A percentile compares a stretch with the other conserved stretches of the same genome.
Evolutionary conservation across 2,888 invertebrate genomes (phyloP).

Genomic region (Podabrus alpinus): DNA sequence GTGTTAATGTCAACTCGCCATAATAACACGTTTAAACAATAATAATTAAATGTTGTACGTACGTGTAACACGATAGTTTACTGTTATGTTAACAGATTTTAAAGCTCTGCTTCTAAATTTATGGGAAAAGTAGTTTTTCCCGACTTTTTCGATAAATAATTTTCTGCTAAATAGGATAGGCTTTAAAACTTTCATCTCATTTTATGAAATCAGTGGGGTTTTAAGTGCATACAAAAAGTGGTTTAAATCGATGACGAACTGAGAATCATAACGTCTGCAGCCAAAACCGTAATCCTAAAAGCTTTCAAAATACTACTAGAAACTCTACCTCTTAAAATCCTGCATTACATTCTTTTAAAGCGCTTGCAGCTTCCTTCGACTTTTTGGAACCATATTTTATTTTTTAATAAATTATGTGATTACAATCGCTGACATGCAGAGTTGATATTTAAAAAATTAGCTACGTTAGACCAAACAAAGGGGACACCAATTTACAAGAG

Average conservation of each 20-base stretch:
- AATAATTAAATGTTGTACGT: not conserved
- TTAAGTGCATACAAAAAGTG: slow-evolving; percentile 32
- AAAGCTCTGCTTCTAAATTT: not conserved
- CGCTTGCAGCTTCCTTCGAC: not conserved
- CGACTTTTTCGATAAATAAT: not conserved
- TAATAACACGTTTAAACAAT: not conserved
- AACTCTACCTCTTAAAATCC: slow-evolving; percentile 36
- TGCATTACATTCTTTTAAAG: not conserved
- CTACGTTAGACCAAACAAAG: slow-evolving; percentile 18
- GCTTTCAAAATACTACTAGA: slow-evolving; percentile 39
- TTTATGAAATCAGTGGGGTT: slow-evolving; percentile 1
- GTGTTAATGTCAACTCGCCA: not conserved
- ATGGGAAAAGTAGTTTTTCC: not conserved
- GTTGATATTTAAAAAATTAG: slow-evolving; percentile 13
- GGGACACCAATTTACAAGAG: slow-evolving; percentile 13
- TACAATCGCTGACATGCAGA: slow-evolving; percentile 13
- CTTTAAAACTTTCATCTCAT: not conserved
- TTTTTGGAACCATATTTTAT: not conserved
- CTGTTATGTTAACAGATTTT: not conserved
- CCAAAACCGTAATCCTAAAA: slow-evolving; percentile 40
- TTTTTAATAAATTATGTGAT: slow-evolving; percentile 5
- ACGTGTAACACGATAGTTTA: not conserved
- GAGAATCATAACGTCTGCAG: slow-evolving; percentile 39
- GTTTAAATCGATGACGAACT: slow-evolving; percentile 41
- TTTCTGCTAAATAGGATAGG: not conserved